These are phyloP conservation scores for Cydia fagiglandana DNA, from an alignment of 1,140 invertebrate species.

Conservation along the genomic window DNA sequence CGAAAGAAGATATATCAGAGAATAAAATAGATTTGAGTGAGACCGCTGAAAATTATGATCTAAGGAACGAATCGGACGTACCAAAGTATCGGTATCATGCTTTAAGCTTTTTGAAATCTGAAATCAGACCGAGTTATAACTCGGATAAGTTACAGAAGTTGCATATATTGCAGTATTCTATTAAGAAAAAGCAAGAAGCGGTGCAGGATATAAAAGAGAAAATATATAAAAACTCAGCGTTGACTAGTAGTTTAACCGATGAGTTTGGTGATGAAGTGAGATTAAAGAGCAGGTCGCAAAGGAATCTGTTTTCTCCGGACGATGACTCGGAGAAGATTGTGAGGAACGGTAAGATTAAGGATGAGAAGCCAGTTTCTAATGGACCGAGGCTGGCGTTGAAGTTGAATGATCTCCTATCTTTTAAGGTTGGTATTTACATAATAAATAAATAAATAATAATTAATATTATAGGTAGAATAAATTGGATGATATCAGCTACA, in stretches of 20 bases:
- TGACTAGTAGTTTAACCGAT: conserved; percentile 48
- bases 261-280: conserved; percentile 49
- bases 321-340: conserved; percentile 54
- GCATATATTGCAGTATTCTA: conserved; percentile 74
- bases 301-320: conserved; percentile 63
- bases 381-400: conserved; percentile 69
- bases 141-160: conserved; percentile 83
- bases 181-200: conserved; percentile 73
- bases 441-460: no score
- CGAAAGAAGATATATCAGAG: conserved; percentile 62
- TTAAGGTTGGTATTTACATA: conserved; percentile 57
- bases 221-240: conserved; percentile 73
- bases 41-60: conserved; percentile 74
- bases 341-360: conserved; percentile 62
- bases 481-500: no score
- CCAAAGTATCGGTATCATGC: conserved; percentile 69
- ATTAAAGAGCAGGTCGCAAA: conserved; percentile 59
- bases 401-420: conserved; percentile 73
- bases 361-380: conserved; percentile 55
- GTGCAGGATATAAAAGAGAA: conserved; percentile 74
- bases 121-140: conserved; percentile 87
- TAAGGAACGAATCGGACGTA: conserved; percentile 62
- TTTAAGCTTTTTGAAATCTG: conserved; percentile 77
- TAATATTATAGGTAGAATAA: no score
- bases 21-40: conserved; percentile 76